These are phyloP conservation scores for Polydrusus pterygomalis DNA, from an alignment of 2,888 invertebrate species.

Conservation along the genomic window DNA sequence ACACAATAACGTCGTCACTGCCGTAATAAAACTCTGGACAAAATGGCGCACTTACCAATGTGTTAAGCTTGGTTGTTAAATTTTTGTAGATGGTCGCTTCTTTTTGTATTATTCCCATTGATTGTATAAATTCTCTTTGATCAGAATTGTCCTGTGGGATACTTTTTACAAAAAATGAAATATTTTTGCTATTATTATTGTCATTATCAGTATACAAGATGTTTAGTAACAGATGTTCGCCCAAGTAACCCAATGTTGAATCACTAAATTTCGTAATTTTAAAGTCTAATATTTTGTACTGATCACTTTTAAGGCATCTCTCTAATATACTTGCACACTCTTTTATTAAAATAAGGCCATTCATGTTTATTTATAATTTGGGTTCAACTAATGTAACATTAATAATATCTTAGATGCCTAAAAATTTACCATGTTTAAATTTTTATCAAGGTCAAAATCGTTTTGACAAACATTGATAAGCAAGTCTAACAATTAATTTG, in stretches of 20 bases:
- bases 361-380: not conserved
- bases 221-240: constrained; percentile 62
- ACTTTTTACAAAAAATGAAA: constrained; percentile 77
- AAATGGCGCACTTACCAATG: constrained; percentile 59
- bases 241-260: constrained; percentile 62
- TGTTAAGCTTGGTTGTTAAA: constrained; percentile 61
- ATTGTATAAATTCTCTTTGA: constrained; percentile 73
- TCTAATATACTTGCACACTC: constrained; percentile 34
- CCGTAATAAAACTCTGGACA: constrained; percentile 70
- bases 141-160: constrained; percentile 73
- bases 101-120: constrained; percentile 72
- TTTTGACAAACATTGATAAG: not conserved
- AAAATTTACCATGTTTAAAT: not conserved
- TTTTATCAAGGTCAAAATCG: not conserved
- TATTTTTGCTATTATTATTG: constrained; percentile 17
- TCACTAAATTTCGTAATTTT: constrained; percentile 59
- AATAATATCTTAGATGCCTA: not conserved
- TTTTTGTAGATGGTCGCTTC: constrained; percentile 64
- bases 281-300: constrained; percentile 49
- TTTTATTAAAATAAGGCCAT: constrained; percentile 15
- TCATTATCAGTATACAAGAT: constrained; percentile 53
- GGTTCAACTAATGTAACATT: not conserved
- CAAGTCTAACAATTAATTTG: too few relatives aligned
- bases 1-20: constrained; percentile 71
- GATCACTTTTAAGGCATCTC: constrained; percentile 12